phyloP scores from a whole-genome alignment of 1,140 invertebrate genomes.

The Maconellicoccus hirsutus region DNA sequence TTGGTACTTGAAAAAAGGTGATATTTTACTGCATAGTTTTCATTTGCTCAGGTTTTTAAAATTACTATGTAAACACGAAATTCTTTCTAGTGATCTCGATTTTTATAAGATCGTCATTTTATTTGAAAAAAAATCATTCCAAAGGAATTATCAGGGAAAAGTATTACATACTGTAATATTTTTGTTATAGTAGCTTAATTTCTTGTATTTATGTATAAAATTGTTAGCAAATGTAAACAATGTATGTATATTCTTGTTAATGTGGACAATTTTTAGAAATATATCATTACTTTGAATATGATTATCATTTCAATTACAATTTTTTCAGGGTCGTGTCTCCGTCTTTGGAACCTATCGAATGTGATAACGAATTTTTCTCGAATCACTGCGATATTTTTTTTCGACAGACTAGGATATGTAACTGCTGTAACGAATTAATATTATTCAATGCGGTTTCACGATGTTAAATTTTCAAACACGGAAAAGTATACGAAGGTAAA shows the following conservation, averaged over 20 bases:
- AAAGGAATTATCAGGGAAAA: constrained; percentile 12
- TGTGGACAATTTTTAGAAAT: background rate
- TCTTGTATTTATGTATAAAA: constrained; percentile 3
- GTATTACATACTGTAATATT: background rate
- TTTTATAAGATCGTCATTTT: background rate
- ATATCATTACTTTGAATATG: constrained; percentile 1
- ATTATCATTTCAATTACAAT: background rate
- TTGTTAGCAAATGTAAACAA: constrained; percentile 20
- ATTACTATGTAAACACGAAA: background rate
- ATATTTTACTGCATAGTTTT: background rate
- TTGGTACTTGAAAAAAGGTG: background rate
- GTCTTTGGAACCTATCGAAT: background rate
- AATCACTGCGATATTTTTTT: background rate
- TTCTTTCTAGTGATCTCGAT: background rate
- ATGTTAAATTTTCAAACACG: background rate
- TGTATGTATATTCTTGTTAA: constrained; percentile 12
- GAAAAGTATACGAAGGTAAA: background rate
- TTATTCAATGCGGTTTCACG: background rate
- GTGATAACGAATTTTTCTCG: too few species aligned
- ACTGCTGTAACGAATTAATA: background rate
- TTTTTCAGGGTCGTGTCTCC: background rate
- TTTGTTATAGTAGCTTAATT: constrained; percentile 11
- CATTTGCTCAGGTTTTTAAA: background rate
- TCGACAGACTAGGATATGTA: background rate
- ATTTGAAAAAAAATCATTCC: constrained; percentile 10